Percentiles rank a stretch among this genome's conserved stretches.
phyloP scores from a whole-genome alignment of 2,113 vertebrate genomes.

The Elanoides forficatus region DNA sequence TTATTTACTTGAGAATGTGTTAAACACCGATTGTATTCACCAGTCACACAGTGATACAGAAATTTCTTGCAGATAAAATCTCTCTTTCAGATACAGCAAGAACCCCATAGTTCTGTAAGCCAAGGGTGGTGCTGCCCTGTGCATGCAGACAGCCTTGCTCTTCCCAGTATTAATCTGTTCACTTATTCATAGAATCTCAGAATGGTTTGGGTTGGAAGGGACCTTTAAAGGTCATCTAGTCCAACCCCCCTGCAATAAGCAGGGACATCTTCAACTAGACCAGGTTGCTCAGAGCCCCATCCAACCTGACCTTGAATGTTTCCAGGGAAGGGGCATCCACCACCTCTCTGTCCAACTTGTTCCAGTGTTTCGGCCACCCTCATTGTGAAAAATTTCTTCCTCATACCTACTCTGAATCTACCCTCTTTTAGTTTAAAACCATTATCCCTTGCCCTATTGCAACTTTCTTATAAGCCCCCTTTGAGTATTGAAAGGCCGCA shows the following conservation, averaged over 20 bases:
- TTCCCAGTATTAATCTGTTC: background rate
- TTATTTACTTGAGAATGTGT: background rate
- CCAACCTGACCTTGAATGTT: background rate
- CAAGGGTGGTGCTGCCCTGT: background rate
- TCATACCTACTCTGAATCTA: background rate
- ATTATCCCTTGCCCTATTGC: rapidly evolving
- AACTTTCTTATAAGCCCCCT: background rate
- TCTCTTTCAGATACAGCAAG: background rate
- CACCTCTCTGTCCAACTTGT: background rate
- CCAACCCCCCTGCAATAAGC: background rate
- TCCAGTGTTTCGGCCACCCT: background rate
- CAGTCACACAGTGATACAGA: background rate
- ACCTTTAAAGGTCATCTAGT: background rate
- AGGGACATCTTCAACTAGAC: background rate
- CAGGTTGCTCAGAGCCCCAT: background rate
- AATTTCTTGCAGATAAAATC: background rate
- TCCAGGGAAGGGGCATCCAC: background rate
- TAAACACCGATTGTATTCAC: background rate
- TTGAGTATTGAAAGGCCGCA: background rate
- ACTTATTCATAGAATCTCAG: background rate
- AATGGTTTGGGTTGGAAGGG: background rate
- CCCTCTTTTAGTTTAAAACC: background rate
- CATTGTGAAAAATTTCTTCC: background rate
- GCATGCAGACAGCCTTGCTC: background rate
- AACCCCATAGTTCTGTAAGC: background rate